A percentile compares a stretch with the other conserved stretches of the same genome.
Conservation (phyloP, 2,113 vertebrate genomes). For the Forbesichthys agassizii region DNA sequence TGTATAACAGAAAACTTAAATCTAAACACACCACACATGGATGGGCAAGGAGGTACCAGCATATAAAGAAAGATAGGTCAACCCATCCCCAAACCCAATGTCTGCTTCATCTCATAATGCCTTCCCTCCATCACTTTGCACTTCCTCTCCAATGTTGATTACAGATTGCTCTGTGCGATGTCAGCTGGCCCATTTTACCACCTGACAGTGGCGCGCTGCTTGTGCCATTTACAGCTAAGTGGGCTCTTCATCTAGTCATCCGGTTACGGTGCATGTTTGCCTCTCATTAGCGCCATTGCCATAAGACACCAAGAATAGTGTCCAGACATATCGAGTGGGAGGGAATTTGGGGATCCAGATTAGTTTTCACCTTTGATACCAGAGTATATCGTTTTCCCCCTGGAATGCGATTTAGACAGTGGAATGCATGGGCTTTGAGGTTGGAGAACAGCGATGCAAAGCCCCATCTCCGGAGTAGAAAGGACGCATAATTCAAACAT, state of each 20-base stretch:
- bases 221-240: conserved; percentile 64
- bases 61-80: background rate
- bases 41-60: too few relatives aligned
- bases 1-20: too few relatives aligned
- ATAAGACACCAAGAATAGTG: conserved; percentile 27
- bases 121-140: conserved; percentile 25
- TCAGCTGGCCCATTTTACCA: conserved; percentile 52
- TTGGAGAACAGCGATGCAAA: conserved; percentile 25
- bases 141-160: conserved; percentile 62
- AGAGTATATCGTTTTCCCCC: conserved; percentile 45
- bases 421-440: conserved; percentile 31
- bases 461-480: conserved; percentile 2
- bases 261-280: conserved; percentile 59
- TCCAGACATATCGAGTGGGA: conserved; percentile 17
- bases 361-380: conserved; percentile 67
- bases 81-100: conserved; percentile 5
- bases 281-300: conserved; percentile 49
- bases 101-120: background rate
- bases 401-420: conserved; percentile 29
- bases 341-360: conserved; percentile 43
- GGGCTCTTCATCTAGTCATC: conserved; percentile 43
- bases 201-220: conserved; percentile 60
- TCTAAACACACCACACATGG: too few relatives aligned
- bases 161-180: conserved; percentile 53
- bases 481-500: conserved; percentile 8